Evolutionary conservation across 2,888 invertebrate genomes (phyloP), one percentile per base, ranked within the genome.

Genomic region (Chirona hameri): DNA sequence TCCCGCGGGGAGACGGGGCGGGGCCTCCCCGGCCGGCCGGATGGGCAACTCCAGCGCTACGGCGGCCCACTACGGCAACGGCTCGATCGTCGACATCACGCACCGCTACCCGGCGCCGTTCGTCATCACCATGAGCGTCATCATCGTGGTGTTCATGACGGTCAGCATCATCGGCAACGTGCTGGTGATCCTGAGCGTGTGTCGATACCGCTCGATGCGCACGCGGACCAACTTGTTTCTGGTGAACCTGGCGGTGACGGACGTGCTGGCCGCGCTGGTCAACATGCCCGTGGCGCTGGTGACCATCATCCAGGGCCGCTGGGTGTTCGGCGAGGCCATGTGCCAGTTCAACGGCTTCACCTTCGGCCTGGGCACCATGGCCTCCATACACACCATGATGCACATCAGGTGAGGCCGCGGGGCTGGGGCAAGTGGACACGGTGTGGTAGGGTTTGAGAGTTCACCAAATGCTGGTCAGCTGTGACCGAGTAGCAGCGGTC

Each of bases 171-270:
- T 87, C 57, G 89, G 89, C 31, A 89, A 89, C 85, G 83, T 87
- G 12, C 87, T 89, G 87, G 89, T 89, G 24, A 87, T 89, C 27
- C 83, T 87, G 14, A 89, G 89, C 29, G 88, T 89, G 21, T 85
- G 86, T 24, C 85, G 87, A 5, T 88, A 89, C 85, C 85, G 87
- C 52, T 88, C 88, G 14, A 89, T 89, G 89, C 86, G 88, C 80
- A 89, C 89, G 4, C 86, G 89, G 29, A 89, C 89, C 39, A 89
- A 89, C 85, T 86, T 89, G 85, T 88, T 89, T 84, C 86, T 89
- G 65, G 88, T 88, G 15, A 89, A 88, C 85, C 85, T 89, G 82
- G 89, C 89, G 0, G 86, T 89, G 15, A 88, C 89, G 0, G 89
- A 89, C 85, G 87, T 89, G 31, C 84, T 89, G 76, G 87, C 87